Base-by-base conservation (phyloP, 2,888 invertebrate species). In the Graphium colonna region DNA sequence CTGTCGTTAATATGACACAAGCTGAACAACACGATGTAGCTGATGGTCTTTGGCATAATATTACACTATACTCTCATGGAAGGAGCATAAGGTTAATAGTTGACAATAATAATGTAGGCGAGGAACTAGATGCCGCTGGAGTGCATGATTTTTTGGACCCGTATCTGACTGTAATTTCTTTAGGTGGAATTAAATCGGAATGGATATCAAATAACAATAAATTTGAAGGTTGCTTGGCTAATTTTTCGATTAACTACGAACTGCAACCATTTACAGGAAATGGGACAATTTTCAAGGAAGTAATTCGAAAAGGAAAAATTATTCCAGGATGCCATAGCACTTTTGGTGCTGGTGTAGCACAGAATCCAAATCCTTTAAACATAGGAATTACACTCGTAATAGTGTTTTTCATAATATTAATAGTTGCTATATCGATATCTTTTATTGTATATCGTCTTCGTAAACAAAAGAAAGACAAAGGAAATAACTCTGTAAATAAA, bases 311-410 rank as follows among this genome's bases (percentile, higher is more conserved):
- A 67, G 97, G 97, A 16, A 95, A 94, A 78, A 92, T 96, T 12
- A 85, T 91, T 41, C 85, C 85, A 50, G 96, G 96, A 12, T 97
- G 97, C 73, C 92, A 92, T 56, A 95, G 93, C 47, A 92, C 93
- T 3, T 92, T 95, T 54, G 95, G 95, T 17, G 92, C 94, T 33
- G 95, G 95, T 18, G 92, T 94, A 1, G 93, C 94, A 0, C 93
- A 95, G 61, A 94, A 94, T 3, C 94, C 96, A 1, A 96, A 96
- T 83, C 97, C 97, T 0, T 87, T 98, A 7, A 96, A 96, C 69
- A 96, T 98, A 58, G 98, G 98, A 50, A 95, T 98, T 55, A 97
- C 97, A 0, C 89, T 98, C 28, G 97, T 98, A 15, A 96, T 98
- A 59, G 96, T 97, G 17, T 98, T 98, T 90, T 98, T 98, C 73